Percentiles rank a stretch among this genome's conserved stretches.
Evolutionary conservation across 1,140 invertebrate genomes (phyloP).

Genomic region (Riptortus pedestris): DNA sequence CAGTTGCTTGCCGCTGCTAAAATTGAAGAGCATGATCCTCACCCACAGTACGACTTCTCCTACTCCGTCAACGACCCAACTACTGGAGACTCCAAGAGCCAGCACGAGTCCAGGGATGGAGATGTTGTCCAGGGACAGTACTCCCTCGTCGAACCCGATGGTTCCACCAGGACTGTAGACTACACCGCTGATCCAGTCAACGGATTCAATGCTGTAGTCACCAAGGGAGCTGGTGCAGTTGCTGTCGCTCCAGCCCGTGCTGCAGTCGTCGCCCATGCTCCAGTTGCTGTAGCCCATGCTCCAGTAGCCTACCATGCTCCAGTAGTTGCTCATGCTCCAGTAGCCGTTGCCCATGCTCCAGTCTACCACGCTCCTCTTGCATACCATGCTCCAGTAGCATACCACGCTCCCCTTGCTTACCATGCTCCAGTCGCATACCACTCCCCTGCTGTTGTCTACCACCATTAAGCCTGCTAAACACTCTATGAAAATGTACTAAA

Average conservation of each 20-base stretch:
- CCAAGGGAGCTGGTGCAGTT: too few relatives aligned
- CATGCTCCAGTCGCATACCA: neutral
- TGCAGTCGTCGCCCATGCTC: too few relatives aligned
- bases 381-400: neutral
- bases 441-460: neutral
- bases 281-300: too few relatives aligned
- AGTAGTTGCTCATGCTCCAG: neutral
- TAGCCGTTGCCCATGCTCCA: neutral
- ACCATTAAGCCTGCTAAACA: neutral
- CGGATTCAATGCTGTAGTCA: neutral
- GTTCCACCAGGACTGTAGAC: too few relatives aligned
- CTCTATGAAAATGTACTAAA: too few relatives aligned
- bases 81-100: too few relatives aligned
- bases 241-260: too few relatives aligned
- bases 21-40: constrained; percentile 28
- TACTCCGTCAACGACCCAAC: constrained; percentile 43
- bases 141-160: constrained; percentile 38
- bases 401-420: neutral
- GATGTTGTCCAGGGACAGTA: constrained; percentile 57
- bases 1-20: neutral
- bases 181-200: neutral
- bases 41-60: constrained; percentile 41
- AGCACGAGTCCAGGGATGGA: constrained; percentile 53
- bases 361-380: neutral
- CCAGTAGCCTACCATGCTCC: too few relatives aligned